A percentile compares a stretch with the other conserved stretches of the same genome.
These are phyloP conservation scores for Vannuccia rotundouncinata DNA, from an alignment of 2,888 invertebrate genomes.

Conservation along the genomic window DNA sequence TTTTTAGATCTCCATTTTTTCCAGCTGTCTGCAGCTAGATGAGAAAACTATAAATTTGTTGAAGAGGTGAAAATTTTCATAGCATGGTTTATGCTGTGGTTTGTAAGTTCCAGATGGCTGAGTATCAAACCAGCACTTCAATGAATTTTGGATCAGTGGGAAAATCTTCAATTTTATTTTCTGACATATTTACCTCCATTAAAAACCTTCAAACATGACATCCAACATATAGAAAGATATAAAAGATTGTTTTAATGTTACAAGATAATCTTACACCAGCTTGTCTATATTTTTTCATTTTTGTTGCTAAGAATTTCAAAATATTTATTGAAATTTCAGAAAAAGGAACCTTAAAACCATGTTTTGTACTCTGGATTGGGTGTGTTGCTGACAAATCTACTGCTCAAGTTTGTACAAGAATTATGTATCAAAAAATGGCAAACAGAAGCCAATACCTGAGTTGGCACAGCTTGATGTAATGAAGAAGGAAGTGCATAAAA, in stretches of 20 bases:
- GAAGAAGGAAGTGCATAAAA: neutral
- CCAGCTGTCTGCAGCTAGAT: conserved; percentile 21
- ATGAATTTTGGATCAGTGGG: conserved; percentile 5
- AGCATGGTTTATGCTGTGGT: neutral
- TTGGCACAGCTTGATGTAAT: conserved; percentile 19
- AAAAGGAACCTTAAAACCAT: neutral
- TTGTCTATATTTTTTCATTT: neutral
- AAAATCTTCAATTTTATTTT: conserved; percentile 27
- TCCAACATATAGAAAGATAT: neutral
- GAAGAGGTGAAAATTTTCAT: neutral
- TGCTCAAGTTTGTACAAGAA: no score
- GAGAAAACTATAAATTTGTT: conserved; percentile 6
- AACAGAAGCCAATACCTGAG: conserved; percentile 11
- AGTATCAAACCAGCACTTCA: conserved; percentile 7
- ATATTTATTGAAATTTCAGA: conserved; percentile 7
- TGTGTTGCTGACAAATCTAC: neutral
- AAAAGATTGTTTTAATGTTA: conserved; percentile 12
- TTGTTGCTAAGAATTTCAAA: conserved; percentile 16
- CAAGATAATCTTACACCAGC: conserved; percentile 24
- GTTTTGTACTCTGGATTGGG: neutral
- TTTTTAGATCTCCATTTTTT: conserved; percentile 25
- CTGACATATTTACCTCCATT: neutral
- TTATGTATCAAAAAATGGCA: neutral
- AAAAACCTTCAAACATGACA: neutral
- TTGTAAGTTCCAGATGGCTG: conserved; percentile 1